Conservation (phyloP, 2,797 vertebrate species). For the Aythya fuligula region DNA sequence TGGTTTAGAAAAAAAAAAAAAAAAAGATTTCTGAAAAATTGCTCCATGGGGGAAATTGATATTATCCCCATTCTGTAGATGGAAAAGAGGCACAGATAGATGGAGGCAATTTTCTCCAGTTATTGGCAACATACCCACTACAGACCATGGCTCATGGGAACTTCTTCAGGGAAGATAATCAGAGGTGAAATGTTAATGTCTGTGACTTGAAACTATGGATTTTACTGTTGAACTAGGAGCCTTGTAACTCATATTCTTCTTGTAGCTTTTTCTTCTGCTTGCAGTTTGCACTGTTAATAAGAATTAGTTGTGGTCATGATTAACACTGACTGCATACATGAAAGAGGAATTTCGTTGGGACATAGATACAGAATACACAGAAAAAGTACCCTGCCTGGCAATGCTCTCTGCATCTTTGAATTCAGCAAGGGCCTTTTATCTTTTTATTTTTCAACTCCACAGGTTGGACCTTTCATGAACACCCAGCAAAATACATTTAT, state of each 20-base stretch:
- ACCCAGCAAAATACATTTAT: not conserved
- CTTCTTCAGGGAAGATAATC: not conserved
- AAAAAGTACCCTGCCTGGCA: not conserved
- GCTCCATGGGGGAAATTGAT: not conserved
- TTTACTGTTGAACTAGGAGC: not conserved
- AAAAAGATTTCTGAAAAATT: not conserved
- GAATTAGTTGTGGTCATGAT: not conserved
- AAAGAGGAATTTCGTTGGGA: not conserved
- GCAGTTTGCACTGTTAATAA: not conserved
- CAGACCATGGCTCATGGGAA: not conserved
- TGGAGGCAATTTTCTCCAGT: not conserved
- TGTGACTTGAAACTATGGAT: not conserved
- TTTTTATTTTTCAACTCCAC: not conserved
- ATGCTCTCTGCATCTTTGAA: not conserved
- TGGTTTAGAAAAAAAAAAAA: not conserved
- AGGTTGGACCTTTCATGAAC: not conserved
- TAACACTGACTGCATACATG: not conserved
- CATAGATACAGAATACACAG: not conserved
- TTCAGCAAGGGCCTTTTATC: not conserved
- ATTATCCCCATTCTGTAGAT: not conserved
- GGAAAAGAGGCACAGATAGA: not conserved
- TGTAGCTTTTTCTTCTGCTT: not conserved
- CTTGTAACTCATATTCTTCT: not conserved
- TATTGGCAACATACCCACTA: not conserved
- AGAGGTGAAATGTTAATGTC: not conserved